Conservation (phyloP, 1,140 invertebrate species). For the Heliothis subflexa region DNA sequence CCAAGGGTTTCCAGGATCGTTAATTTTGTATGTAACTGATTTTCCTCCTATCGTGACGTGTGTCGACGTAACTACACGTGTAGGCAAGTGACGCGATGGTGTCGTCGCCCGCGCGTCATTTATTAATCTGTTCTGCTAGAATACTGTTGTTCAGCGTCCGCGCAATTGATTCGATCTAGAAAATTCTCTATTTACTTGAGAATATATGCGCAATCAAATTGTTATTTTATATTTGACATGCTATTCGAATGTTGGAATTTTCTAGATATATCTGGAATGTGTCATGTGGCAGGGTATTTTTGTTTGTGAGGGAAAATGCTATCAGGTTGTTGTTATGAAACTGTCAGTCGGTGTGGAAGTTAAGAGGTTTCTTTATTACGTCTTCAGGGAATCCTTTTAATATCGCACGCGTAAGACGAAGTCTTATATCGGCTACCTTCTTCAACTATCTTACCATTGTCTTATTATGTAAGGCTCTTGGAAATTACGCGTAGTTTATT, state of each 20-base stretch:
- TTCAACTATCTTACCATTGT: too few relatives aligned
- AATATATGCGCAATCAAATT: background rate
- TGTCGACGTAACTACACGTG: slow-evolving; percentile 11
- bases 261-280: too few relatives aligned
- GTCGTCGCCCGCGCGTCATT: background rate
- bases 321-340: too few relatives aligned
- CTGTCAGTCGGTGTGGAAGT: too few relatives aligned
- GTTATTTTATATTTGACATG: background rate
- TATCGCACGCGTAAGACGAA: too few relatives aligned
- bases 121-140: slow-evolving; percentile 12
- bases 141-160: background rate
- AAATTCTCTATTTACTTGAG: slow-evolving; percentile 2
- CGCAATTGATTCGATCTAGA: slow-evolving; percentile 4
- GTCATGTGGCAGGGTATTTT: too few relatives aligned
- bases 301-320: too few relatives aligned
- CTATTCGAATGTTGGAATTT: background rate
- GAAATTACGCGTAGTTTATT: too few relatives aligned
- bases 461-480: too few relatives aligned
- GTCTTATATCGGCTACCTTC: too few relatives aligned
- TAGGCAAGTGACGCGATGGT: background rate
- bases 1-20: background rate
- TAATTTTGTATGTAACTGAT: background rate
- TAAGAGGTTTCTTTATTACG: too few relatives aligned
- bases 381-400: too few relatives aligned
- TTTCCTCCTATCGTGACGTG: background rate